A percentile compares a stretch with the other conserved stretches of the same genome.
These are phyloP conservation scores for Pseudococcus jackbeardsleyi DNA, from an alignment of 2,888 invertebrate genomes.

Conservation along the genomic window DNA sequence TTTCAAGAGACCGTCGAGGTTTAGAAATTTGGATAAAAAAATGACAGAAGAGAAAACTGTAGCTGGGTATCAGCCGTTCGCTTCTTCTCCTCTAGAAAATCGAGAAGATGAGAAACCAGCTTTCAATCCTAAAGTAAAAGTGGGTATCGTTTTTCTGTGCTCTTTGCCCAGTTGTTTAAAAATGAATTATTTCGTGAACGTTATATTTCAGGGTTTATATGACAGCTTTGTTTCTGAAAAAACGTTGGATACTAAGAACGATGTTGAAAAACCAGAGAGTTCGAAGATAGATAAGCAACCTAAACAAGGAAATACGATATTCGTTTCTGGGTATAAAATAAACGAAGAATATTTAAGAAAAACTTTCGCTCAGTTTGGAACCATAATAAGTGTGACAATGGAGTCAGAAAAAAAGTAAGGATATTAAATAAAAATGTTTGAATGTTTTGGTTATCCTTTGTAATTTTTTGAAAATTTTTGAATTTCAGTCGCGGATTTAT, in stretches of 20 bases:
- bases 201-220: conserved; percentile 74
- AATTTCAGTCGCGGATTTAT: conserved; percentile 84
- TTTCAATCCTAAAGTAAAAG: conserved; percentile 74
- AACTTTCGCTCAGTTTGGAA: conserved; percentile 81
- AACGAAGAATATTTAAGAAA: conserved; percentile 84
- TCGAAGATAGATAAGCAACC: conserved; percentile 72
- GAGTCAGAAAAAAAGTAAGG: conserved; percentile 84
- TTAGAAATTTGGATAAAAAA: conserved; percentile 73
- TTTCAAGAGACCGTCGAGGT: conserved; percentile 82
- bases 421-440: conserved; percentile 55
- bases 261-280: conserved; percentile 53
- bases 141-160: conserved; percentile 29
- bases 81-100: conserved; percentile 84
- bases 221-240: conserved; percentile 78
- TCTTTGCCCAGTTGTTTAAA: too few relatives aligned
- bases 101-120: conserved; percentile 72
- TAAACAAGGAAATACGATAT: conserved; percentile 85
- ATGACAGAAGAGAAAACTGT: conserved; percentile 77
- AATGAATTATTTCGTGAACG: neutral
- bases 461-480: conserved; percentile 54
- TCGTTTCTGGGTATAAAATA: conserved; percentile 84
- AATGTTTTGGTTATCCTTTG: neutral
- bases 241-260: conserved; percentile 42
- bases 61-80: conserved; percentile 92
- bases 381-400: conserved; percentile 85